These are phyloP conservation scores for Pachyuromys duprasi DNA, from an alignment of 2,797 vertebrate genomes.

Conservation along the genomic window DNA sequence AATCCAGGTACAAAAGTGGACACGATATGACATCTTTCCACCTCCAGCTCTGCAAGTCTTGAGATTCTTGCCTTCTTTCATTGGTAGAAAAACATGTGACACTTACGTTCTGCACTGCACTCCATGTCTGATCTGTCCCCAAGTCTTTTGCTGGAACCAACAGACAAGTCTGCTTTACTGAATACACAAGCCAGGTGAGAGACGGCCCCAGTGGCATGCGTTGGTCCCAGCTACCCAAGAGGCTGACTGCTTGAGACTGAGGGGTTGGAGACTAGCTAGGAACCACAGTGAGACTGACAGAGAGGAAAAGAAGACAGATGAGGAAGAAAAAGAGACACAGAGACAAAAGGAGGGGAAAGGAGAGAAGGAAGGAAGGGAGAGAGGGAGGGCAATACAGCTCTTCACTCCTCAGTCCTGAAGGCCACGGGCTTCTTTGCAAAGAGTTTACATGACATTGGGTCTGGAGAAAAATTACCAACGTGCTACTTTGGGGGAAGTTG, in stretches of 20 bases:
- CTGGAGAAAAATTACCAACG: constrained; percentile 53
- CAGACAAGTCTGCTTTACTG: constrained; percentile 61
- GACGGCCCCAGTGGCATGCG: background rate
- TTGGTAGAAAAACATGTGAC: constrained; percentile 43
- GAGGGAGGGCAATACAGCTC: background rate
- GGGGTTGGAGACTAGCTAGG: background rate
- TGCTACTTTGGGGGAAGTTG: constrained; percentile 71
- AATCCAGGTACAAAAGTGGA: background rate
- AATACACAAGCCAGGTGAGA: constrained; percentile 63
- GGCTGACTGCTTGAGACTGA: background rate
- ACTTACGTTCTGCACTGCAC: constrained; percentile 70
- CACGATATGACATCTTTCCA: background rate
- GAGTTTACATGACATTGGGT: background rate
- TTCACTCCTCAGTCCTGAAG: background rate
- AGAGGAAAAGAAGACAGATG: background rate
- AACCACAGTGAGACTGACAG: background rate
- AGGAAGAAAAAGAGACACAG: no score
- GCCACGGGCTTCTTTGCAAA: background rate
- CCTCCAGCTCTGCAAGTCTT: constrained; percentile 10
- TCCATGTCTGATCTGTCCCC: constrained; percentile 62
- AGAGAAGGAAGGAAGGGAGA: accelerated
- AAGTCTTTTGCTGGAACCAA: constrained; percentile 69
- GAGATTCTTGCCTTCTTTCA: background rate
- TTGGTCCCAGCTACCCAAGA: background rate
- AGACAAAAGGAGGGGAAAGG: no score